Evolutionary conservation across 2,888 invertebrate species (phyloP), one percentile per base, ranked within the genome.

Genomic region (Salticus scenicus): DNA sequence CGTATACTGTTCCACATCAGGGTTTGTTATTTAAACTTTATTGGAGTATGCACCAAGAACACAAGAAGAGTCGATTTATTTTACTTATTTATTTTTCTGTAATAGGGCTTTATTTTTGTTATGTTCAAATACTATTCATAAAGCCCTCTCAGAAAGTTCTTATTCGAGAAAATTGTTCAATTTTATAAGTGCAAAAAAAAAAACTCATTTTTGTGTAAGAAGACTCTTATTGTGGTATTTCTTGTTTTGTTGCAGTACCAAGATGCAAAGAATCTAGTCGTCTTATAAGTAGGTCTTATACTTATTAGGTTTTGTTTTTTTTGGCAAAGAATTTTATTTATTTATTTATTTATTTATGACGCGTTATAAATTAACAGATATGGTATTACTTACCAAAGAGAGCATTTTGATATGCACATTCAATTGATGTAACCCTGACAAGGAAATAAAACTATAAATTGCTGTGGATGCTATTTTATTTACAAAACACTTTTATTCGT

Each of bases 381-480:
- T 70, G 42, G 42, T 70, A 42, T 42, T n/a, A 27, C 42, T 33
- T 67, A 67, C 67, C 67, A 67, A 67, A 67, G 67, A 67, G 31
- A 28, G n/a, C 33, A 33, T 37, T 67, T 67, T 33, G 5, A 28
- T 27, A 70, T 70, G 42, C 70, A 42, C 70, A 41, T 42, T 41
- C 27, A 17, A n/a, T n/a, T 70, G 33, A 33, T 70, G 70, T 70
- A 70, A 70, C 42, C 70, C 42, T 70, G 70, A 70, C 28, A 20
- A 70, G 42, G 42, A 70, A 70, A 70, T 70, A 70, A 70, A 70
- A 31, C 41, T 42, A 47, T 37, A 37, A 12, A 42, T 70, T 70
- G 70, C 20, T 42, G 41, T 42, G 41, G 20, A 17, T 27, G 17
- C n/a, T n/a, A n/a, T n/a, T n/a, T n/a, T n/a, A n/a, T n/a, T n/a